Base-by-base conservation (phyloP, 2,113 vertebrate genomes). In the Rhinoptilus africanus region DNA sequence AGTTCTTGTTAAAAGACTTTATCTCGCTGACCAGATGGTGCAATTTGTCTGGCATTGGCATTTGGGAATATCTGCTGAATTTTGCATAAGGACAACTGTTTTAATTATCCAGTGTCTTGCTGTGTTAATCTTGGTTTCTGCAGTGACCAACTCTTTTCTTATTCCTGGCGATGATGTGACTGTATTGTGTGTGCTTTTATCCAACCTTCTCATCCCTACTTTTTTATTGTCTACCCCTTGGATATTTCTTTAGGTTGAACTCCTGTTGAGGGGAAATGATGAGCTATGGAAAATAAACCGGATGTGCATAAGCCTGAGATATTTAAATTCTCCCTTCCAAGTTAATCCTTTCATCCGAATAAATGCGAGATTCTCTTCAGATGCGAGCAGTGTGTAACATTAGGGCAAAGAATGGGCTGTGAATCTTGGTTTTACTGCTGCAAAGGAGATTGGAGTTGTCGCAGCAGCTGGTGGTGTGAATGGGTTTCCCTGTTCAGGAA, bases 21-120 rank as follows among this genome's bases (percentile, higher is more conserved):
- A 85, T 94, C 97, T 94, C 26, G 0, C 71, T 97, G 96, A 85
- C 95, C 97, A 97, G 97, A 97, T 97, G 97, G 97, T 95, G 95
- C 85, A 91, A 95, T 97, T 96, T 97, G 94, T 97, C 91, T 95
- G 92, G 84, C 56, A 2, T 0, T 74, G 87, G 27, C 82, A 13
- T 76, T 62, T 66, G 93, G 96, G 95, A 97, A 92, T 92, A 95
- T 80, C 87, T 87, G 80, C 79, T 97, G 95, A 94, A 96, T 97
- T 97, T 95, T 97, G 93, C 87, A 97, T 97, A 71, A 97, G 85
- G 87, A 95, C 93, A 95, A 95, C 91, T 95, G 93, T 89, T 97
- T 89, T 85, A 92, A 96, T 91, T 94, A 93, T 48, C 13, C 73
- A 20, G 18, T 13, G 59, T 43, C 94, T 87, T 68, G 93, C 91